Evolutionary conservation across 2,113 vertebrate genomes (phyloP).

Genomic region (Psittacus erithacus): DNA sequence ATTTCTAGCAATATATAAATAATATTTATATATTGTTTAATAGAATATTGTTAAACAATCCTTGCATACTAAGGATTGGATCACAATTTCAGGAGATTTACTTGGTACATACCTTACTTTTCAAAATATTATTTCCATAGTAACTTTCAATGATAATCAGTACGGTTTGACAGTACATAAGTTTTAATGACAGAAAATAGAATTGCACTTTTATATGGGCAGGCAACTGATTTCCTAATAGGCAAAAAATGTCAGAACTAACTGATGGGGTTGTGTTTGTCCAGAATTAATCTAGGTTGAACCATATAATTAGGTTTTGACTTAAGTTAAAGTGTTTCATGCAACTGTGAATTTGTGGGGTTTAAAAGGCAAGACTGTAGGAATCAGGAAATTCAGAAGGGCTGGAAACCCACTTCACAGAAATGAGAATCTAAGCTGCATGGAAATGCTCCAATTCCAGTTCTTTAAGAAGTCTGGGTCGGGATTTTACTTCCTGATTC

Average conservation of each 20-base stretch:
- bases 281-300: background rate
- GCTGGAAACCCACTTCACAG: background rate
- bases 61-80: background rate
- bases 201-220: background rate
- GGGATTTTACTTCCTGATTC: background rate
- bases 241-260: background rate
- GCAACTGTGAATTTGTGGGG: background rate
- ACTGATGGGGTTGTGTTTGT: background rate
- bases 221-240: background rate
- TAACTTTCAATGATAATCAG: background rate
- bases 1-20: too few relatives aligned
- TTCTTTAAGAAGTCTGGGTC: background rate
- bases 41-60: background rate
- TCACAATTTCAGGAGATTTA: background rate
- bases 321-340: background rate
- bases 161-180: background rate
- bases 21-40: too few relatives aligned
- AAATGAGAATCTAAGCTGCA: background rate
- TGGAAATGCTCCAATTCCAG: background rate
- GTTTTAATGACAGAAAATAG: background rate
- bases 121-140: background rate
- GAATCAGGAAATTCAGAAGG: background rate
- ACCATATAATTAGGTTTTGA: background rate
- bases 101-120: background rate
- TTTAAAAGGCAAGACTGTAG: background rate